Evolutionary conservation across 1,140 invertebrate species (phyloP).

Genomic region (Vanessa atalanta): DNA sequence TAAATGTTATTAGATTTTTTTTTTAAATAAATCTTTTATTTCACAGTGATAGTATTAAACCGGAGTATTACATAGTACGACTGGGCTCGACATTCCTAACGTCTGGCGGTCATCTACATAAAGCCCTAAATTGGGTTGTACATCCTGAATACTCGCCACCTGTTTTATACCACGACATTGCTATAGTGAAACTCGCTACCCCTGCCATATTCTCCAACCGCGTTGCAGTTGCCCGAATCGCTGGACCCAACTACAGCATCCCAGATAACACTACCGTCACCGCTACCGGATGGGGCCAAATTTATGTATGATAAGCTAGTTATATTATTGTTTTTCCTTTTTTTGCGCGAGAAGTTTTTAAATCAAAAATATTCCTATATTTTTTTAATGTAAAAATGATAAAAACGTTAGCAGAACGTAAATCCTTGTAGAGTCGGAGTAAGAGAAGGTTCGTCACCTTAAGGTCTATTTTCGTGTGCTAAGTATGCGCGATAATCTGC

Average conservation of each 20-base stretch:
- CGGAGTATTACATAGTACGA: constrained; percentile 44
- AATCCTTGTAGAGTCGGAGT: too few relatives aligned
- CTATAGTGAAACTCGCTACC: constrained; percentile 41
- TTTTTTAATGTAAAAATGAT: too few relatives aligned
- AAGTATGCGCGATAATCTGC: too few relatives aligned
- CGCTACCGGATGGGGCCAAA: constrained; percentile 82
- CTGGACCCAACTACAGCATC: constrained; percentile 46
- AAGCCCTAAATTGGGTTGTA: constrained; percentile 62
- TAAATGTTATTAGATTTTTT: too few relatives aligned
- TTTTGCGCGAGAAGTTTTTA: too few relatives aligned
- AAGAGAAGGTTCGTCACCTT: too few relatives aligned
- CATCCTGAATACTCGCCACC: constrained; percentile 72
- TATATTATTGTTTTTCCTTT: too few relatives aligned
- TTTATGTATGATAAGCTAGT: constrained; percentile 52
- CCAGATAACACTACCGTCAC: constrained; percentile 63
- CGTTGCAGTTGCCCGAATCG: constrained; percentile 35
- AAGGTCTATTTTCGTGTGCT: too few relatives aligned
- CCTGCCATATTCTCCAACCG: constrained; percentile 16
- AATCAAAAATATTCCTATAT: too few relatives aligned
- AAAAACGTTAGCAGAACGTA: too few relatives aligned
- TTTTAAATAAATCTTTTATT: too few relatives aligned
- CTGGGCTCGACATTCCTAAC: constrained; percentile 54
- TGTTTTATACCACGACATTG: constrained; percentile 81
- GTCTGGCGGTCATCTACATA: constrained; percentile 62
- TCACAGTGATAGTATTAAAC: not conserved